These are phyloP conservation scores for Camponotus vicinus DNA, from an alignment of 1,140 invertebrate genomes.

Conservation along the genomic window DNA sequence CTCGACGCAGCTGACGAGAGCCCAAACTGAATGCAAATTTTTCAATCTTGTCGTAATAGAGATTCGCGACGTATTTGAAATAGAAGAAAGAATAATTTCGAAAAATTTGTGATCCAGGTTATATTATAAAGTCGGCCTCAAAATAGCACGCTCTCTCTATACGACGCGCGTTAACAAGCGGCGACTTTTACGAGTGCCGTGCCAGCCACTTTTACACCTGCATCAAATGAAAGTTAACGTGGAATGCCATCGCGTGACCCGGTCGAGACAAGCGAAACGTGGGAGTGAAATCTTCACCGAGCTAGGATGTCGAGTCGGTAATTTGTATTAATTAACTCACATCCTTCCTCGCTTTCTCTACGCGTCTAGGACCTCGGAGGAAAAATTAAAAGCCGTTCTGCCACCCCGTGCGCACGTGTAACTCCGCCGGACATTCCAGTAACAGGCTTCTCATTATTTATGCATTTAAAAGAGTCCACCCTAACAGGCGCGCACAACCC, in stretches of 20 bases:
- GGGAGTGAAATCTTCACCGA: slow-evolving; percentile 49
- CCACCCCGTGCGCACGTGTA: slow-evolving; percentile 27
- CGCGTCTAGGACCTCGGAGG: slow-evolving; percentile 63
- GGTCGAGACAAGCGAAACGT: slow-evolving; percentile 70
- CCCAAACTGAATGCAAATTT: not conserved
- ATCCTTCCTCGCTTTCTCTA: slow-evolving; percentile 54
- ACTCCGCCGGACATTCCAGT: slow-evolving; percentile 56
- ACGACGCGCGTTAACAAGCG: not conserved
- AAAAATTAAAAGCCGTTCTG: slow-evolving; percentile 75
- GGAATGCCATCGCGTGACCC: slow-evolving; percentile 72
- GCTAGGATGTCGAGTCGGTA: slow-evolving; percentile 63
- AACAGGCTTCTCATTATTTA: slow-evolving; percentile 79
- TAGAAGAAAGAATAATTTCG: not conserved
- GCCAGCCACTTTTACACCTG: not conserved
- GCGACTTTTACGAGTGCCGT: slow-evolving; percentile 19
- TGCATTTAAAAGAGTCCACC: slow-evolving; percentile 78
- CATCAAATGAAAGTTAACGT: slow-evolving; percentile 34
- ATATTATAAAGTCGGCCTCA: not conserved
- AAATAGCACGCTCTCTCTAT: not conserved
- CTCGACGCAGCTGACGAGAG: slow-evolving; percentile 23
- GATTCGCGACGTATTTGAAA: not conserved
- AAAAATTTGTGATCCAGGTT: not conserved
- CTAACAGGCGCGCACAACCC: slow-evolving; percentile 70
- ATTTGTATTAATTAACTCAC: slow-evolving; percentile 82
- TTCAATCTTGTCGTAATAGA: not conserved